Evolutionary conservation across 2,797 vertebrate genomes (phyloP).

Genomic region (Lagocephalus sceleratus): DNA sequence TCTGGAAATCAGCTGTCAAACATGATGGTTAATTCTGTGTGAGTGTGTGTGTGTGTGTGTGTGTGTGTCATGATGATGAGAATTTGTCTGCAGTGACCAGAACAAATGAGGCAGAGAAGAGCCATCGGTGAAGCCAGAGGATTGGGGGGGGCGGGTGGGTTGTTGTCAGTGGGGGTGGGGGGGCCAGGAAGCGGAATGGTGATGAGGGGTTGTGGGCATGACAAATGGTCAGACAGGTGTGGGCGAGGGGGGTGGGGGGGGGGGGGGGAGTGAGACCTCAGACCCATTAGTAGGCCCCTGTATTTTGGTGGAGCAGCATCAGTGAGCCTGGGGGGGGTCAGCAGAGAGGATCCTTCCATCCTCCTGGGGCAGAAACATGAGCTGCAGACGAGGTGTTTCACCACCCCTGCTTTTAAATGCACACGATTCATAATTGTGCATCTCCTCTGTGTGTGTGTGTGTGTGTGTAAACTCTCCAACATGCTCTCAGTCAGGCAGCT

Average conservation of each 20-base stretch:
- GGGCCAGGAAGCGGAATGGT: constrained; percentile 34
- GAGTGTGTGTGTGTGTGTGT: background rate
- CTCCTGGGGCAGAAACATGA: constrained; percentile 14
- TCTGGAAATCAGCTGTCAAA: constrained; percentile 16
- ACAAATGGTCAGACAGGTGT: constrained; percentile 72
- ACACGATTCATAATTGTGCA: too few relatives aligned
- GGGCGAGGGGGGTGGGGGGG: constrained; percentile 16
- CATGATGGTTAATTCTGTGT: background rate
- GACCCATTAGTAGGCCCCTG: constrained; percentile 9
- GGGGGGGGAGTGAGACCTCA: constrained; percentile 15
- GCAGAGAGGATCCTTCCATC: constrained; percentile 9
- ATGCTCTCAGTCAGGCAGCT: constrained; percentile 32
- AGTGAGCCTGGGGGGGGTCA: constrained; percentile 8
- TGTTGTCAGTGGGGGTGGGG: constrained; percentile 16
- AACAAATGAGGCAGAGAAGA: constrained; percentile 16
- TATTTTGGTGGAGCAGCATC: constrained; percentile 26
- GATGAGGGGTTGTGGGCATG: constrained; percentile 35
- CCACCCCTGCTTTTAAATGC: background rate
- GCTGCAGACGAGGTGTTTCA: background rate
- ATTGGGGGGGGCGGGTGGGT: constrained; percentile 12
- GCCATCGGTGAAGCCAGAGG: constrained; percentile 14
- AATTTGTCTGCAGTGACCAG: constrained; percentile 11
- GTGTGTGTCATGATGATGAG: constrained; percentile 3
- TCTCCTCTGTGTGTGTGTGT: constrained; percentile 7
- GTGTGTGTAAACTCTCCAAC: constrained; percentile 16